Conservation (phyloP, 2,797 vertebrate genomes). For the Oreortyx pictus region DNA sequence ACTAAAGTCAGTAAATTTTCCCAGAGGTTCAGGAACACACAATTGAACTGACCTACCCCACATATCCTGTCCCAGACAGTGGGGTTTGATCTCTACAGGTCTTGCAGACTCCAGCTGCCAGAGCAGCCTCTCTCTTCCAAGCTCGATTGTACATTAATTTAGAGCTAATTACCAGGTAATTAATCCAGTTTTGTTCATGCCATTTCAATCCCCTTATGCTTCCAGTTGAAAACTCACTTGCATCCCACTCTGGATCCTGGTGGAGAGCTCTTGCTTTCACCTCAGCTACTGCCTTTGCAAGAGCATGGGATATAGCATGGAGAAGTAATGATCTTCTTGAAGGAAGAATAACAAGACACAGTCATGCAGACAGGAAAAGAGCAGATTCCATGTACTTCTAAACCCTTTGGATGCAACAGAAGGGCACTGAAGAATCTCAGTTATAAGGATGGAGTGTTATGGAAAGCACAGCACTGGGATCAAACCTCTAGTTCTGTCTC, state of each 20-base stretch:
- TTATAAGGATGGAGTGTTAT: neutral
- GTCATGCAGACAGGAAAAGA: rapidly evolving
- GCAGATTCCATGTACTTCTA: neutral
- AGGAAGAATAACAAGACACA: neutral
- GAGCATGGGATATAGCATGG: neutral
- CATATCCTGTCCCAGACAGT: neutral
- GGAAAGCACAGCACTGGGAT: neutral
- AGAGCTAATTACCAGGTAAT: conserved; percentile 76
- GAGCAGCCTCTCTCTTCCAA: conserved; percentile 35
- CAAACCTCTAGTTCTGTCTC: neutral
- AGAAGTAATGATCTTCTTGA: neutral
- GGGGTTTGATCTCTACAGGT: neutral
- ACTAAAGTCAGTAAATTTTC: neutral
- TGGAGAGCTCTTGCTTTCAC: conserved; percentile 43
- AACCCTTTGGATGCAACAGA: neutral
- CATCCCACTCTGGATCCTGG: conserved; percentile 51
- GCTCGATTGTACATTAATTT: conserved; percentile 72
- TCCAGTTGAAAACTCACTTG: conserved; percentile 59
- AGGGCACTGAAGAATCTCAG: neutral
- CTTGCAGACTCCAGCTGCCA: conserved; percentile 45
- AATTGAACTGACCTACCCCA: neutral
- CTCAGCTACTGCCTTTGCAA: neutral
- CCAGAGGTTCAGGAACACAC: neutral
- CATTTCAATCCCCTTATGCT: conserved; percentile 58
- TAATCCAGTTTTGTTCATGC: conserved; percentile 72